Percentiles rank a stretch among this genome's conserved stretches.
phyloP scores from a whole-genome alignment of 2,797 vertebrate genomes.

The Acropternis orthonyx region DNA sequence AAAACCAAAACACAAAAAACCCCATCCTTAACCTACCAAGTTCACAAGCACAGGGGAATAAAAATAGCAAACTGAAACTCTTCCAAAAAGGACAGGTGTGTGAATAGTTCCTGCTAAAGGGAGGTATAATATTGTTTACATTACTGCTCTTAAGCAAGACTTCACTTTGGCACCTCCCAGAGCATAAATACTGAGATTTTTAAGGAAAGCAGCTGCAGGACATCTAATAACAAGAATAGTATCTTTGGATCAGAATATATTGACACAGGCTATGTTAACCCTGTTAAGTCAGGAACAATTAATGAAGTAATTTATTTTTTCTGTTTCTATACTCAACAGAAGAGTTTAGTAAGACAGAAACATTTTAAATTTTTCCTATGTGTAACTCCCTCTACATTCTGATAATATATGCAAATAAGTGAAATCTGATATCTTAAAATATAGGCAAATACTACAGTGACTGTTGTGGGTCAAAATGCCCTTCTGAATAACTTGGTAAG shows the following conservation, averaged over 20 bases:
- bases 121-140: constrained; percentile 36
- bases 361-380: background rate
- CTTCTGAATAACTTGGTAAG: background rate
- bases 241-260: background rate
- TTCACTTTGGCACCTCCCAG: background rate
- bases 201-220: constrained; percentile 23
- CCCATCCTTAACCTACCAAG: background rate
- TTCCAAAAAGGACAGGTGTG: constrained; percentile 73
- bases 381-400: background rate
- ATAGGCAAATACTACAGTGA: background rate
- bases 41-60: constrained; percentile 17
- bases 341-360: background rate
- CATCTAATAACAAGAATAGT: background rate
- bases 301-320: background rate
- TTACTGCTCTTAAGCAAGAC: background rate
- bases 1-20: background rate
- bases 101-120: constrained; percentile 11
- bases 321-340: background rate
- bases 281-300: background rate
- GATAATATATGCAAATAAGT: background rate
- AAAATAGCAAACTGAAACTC: constrained; percentile 63
- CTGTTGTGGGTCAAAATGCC: background rate
- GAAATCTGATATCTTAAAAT: background rate
- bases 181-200: constrained; percentile 33
- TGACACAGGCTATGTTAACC: background rate